A percentile compares a stretch with the other conserved stretches of the same genome.
phyloP scores from a whole-genome alignment of 2,797 vertebrate genomes.

The Lepidocolaptes lacrymiger region DNA sequence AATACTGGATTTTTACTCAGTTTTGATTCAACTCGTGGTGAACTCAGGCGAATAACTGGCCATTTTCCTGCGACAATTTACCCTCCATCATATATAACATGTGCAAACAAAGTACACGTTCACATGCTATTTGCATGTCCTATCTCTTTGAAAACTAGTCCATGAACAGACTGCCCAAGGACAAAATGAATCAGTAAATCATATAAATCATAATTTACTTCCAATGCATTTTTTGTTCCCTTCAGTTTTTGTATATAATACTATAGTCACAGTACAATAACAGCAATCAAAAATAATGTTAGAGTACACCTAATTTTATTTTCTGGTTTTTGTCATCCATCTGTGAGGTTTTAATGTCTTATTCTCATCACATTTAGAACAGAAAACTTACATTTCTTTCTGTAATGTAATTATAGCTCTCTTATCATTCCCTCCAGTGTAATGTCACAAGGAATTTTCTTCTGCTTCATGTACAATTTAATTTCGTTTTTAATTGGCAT shows the following conservation, averaged over 20 bases:
- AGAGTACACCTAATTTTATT: slow-evolving; percentile 44
- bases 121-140: neutral
- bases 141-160: neutral
- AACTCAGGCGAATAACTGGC: neutral
- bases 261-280: neutral
- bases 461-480: slow-evolving; percentile 51
- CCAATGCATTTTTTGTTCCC: slow-evolving; percentile 16
- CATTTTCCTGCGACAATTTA: neutral
- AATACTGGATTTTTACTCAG: neutral
- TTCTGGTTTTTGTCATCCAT: slow-evolving; percentile 25
- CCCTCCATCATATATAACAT: neutral
- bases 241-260: neutral
- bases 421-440: slow-evolving; percentile 47
- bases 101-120: neutral
- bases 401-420: slow-evolving; percentile 39
- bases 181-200: neutral
- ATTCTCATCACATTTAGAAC: slow-evolving; percentile 42
- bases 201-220: neutral
- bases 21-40: neutral
- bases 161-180: slow-evolving; percentile 1
- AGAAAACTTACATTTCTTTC: slow-evolving; percentile 34
- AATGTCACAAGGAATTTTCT: slow-evolving; percentile 61
- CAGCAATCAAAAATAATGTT: neutral
- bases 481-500: slow-evolving; percentile 57
- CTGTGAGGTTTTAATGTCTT: slow-evolving; percentile 34